Percentiles rank a stretch among this genome's conserved stretches.
These are phyloP conservation scores for Euphonia xanthogaster DNA, from an alignment of 2,797 vertebrate species.

Conservation along the genomic window DNA sequence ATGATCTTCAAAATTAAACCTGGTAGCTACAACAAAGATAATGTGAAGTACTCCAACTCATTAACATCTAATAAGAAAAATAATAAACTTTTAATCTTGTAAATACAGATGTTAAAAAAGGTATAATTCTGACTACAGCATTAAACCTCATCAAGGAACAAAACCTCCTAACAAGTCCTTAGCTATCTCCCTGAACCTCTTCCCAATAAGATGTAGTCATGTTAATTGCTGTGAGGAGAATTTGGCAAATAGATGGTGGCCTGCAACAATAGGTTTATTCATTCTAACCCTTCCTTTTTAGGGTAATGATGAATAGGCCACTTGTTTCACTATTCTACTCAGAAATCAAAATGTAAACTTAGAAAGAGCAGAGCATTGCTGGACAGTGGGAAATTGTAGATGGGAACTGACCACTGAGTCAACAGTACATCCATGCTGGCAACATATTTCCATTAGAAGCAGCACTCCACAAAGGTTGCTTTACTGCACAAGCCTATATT, in stretches of 20 bases:
- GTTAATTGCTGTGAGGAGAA: conserved; percentile 53
- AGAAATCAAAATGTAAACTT: conserved; percentile 48
- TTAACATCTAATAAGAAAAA: conserved; percentile 52
- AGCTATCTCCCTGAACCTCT: conserved; percentile 38
- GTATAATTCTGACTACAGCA: background rate
- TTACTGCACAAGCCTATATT: background rate
- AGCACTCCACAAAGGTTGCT: background rate
- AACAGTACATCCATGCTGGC: background rate
- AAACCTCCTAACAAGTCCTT: conserved; percentile 25
- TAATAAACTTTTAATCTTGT: background rate
- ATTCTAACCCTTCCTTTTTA: conserved; percentile 41
- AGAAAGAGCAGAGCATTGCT: background rate
- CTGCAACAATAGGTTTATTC: conserved; percentile 61
- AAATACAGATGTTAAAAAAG: conserved; percentile 2
- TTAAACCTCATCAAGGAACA: conserved; percentile 25
- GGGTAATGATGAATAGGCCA: conserved; percentile 39
- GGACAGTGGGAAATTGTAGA: conserved; percentile 13
- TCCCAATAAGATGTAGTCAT: conserved; percentile 50
- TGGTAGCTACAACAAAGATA: conserved; percentile 64
- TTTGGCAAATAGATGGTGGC: conserved; percentile 41
- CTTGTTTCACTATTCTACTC: conserved; percentile 45
- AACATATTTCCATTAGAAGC: background rate
- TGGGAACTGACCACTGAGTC: background rate
- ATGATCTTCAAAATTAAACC: conserved; percentile 71
- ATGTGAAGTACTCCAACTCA: conserved; percentile 55